phyloP scores from a whole-genome alignment of 2,797 vertebrate genomes.

The Myotis daubentonii region DNA sequence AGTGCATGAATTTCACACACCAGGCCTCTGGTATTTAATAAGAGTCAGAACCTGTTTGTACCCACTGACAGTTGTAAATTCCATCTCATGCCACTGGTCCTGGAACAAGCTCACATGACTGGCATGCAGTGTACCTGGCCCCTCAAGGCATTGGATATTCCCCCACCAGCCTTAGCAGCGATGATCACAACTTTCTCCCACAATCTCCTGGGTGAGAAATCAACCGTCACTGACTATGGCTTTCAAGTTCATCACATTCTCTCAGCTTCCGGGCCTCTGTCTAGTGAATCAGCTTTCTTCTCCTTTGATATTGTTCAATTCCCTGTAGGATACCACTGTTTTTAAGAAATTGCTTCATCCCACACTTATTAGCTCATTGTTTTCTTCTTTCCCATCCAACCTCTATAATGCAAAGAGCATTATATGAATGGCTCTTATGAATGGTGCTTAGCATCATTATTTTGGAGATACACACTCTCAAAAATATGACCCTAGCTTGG shows the following conservation, averaged over 20 bases:
- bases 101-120: not conserved
- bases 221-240: not conserved
- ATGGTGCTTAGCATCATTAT: not conserved
- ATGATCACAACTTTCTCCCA: not conserved
- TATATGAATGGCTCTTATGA: not conserved
- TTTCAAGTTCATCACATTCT: not conserved
- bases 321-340: not conserved
- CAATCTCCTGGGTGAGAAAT: not conserved
- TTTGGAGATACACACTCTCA: not conserved
- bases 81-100: not conserved
- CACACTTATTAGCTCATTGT: not conserved
- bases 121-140: fast-evolving
- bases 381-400: not conserved
- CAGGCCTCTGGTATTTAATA: not conserved
- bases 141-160: no score
- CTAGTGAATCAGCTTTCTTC: not conserved
- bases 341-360: not conserved
- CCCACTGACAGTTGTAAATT: not conserved
- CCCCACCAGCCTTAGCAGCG: fast-evolving
- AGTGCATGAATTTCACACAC: no score
- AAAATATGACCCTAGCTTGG: not conserved
- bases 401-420: not conserved
- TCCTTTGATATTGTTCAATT: not conserved
- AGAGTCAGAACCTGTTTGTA: not conserved
- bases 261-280: not conserved